Conservation (phyloP, 2,797 vertebrate genomes). For the Platalea minor region DNA sequence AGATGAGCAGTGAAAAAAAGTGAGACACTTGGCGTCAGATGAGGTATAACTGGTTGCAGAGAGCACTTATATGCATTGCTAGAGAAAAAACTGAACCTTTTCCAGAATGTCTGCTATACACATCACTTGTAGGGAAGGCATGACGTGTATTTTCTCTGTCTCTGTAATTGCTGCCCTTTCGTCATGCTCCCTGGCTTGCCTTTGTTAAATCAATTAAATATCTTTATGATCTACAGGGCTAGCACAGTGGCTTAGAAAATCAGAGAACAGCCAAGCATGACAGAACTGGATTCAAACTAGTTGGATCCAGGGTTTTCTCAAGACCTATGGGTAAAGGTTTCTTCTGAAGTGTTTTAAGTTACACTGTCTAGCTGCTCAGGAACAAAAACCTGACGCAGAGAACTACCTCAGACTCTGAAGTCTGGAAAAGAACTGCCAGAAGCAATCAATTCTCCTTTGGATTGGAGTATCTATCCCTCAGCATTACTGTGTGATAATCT, state of each 20-base stretch:
- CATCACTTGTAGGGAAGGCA: slow-evolving; percentile 2
- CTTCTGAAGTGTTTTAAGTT: not conserved
- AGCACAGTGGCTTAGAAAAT: slow-evolving; percentile 2
- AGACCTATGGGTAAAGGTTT: not conserved
- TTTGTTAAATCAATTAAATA: slow-evolving; percentile 36
- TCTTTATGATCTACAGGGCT: not conserved
- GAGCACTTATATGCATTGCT: not conserved
- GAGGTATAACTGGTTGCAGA: not conserved
- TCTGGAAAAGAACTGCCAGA: not conserved
- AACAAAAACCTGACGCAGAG: not conserved
- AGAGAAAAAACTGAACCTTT: not conserved
- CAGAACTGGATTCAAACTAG: slow-evolving; percentile 25
- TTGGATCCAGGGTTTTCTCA: not conserved
- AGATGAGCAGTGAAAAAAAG: not conserved
- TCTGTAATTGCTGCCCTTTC: not conserved
- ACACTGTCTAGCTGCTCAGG: not conserved
- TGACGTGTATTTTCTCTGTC: not conserved
- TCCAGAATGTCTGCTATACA: not conserved
- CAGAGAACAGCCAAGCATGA: not conserved
- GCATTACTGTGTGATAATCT: not conserved
- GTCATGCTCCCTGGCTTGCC: not conserved
- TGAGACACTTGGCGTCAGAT: not conserved
- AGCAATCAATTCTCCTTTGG: not conserved
- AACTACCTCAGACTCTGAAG: not conserved
- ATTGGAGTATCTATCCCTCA: not conserved